phyloP scores from a whole-genome alignment of 2,113 vertebrate genomes.

The Ceyx melanurus region DNA sequence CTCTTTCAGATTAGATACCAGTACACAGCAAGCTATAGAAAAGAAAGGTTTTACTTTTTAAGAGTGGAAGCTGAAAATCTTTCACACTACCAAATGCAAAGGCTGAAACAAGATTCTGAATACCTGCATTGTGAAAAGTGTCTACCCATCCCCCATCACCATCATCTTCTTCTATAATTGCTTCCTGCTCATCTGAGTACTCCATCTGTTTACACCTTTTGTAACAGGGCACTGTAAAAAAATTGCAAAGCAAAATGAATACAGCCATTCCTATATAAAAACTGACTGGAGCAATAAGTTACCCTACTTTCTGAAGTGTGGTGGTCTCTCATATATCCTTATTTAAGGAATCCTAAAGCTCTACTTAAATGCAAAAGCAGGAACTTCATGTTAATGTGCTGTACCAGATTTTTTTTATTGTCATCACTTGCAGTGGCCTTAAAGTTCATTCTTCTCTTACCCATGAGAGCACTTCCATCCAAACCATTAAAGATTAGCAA shows the following conservation, averaged over 20 bases:
- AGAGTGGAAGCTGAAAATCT: background rate
- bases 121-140: conserved; percentile 95
- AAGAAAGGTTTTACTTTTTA: background rate
- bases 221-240: conserved; percentile 90
- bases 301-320: background rate
- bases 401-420: background rate
- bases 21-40: background rate
- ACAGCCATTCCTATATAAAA: background rate
- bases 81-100: background rate
- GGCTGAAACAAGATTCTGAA: background rate
- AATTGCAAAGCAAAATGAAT: background rate
- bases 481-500: background rate
- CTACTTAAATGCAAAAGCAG: background rate
- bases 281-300: background rate
- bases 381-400: background rate
- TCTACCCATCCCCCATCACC: conserved; percentile 99
- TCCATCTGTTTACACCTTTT: conserved; percentile 99
- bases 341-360: background rate
- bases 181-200: conserved; percentile 96
- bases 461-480: background rate
- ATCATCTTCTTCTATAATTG: conserved; percentile 99
- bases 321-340: background rate
- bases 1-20: background rate
- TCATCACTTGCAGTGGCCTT: background rate
- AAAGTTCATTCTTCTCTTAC: background rate